These are phyloP conservation scores for Elephas maximus DNA, from an alignment of 2,113 vertebrate species.

Conservation along the genomic window DNA sequence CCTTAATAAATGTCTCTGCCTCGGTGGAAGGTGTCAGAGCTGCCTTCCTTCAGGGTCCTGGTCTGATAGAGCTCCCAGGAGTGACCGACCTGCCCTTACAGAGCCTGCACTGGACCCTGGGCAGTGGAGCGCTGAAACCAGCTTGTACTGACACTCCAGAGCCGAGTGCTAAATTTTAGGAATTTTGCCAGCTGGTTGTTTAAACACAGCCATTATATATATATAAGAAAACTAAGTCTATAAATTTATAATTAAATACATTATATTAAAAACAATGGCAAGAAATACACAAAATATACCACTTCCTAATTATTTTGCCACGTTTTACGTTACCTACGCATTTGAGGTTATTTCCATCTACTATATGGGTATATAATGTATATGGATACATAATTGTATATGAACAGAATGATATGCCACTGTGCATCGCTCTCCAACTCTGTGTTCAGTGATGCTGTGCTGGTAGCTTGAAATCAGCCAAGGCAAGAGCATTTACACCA, in stretches of 20 bases:
- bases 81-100: background rate
- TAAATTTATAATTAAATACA: background rate
- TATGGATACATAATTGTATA: no score
- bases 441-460: background rate
- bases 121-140: background rate
- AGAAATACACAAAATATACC: background rate
- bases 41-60: background rate
- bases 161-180: background rate
- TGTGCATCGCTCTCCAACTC: background rate
- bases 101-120: background rate
- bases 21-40: background rate
- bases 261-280: background rate
- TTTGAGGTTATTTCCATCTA: background rate
- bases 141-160: accelerated
- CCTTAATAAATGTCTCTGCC: background rate
- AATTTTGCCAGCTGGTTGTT: background rate
- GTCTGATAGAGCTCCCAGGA: background rate
- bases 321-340: background rate
- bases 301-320: background rate
- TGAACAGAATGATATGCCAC: accelerated
- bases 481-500: background rate
- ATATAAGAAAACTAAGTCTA: background rate
- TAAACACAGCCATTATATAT: background rate
- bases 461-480: background rate
- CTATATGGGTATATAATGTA: background rate